Conservation (phyloP, 2,113 vertebrate species). For the Tenebrosternarchus preto region DNA sequence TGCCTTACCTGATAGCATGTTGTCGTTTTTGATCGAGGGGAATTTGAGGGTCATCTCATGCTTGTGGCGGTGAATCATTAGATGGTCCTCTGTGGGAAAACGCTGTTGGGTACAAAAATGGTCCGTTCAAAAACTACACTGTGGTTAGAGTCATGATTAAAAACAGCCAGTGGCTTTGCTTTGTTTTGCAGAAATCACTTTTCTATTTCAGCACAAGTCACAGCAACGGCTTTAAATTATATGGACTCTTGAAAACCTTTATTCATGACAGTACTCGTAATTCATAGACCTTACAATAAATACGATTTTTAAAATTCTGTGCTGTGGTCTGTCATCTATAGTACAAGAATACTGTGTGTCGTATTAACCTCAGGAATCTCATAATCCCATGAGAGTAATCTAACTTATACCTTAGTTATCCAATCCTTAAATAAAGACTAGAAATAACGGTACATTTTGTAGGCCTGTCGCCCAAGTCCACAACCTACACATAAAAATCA, state of each 20-base stretch:
- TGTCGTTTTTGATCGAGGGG: slow-evolving; percentile 98
- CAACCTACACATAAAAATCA: neutral
- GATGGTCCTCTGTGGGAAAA: slow-evolving; percentile 97
- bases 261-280: neutral
- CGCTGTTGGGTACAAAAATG: slow-evolving; percentile 74
- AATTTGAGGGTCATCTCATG: slow-evolving; percentile 99
- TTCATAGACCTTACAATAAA: neutral
- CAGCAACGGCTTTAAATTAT: neutral
- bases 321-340: neutral
- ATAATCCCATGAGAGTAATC: neutral
- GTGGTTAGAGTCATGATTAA: slow-evolving; percentile 20
- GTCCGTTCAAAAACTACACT: slow-evolving; percentile 6
- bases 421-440: neutral
- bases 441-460: neutral
- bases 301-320: neutral
- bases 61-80: slow-evolving; percentile 99
- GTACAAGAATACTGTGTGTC: neutral
- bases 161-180: slow-evolving; percentile 9
- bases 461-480: neutral
- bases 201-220: neutral
- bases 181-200: no score
- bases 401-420: neutral
- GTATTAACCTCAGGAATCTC: neutral
- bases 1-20: slow-evolving; percentile 93
- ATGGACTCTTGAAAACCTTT: neutral